Base-by-base conservation (phyloP, 2,797 vertebrate species). In the Chrosomus eos region DNA sequence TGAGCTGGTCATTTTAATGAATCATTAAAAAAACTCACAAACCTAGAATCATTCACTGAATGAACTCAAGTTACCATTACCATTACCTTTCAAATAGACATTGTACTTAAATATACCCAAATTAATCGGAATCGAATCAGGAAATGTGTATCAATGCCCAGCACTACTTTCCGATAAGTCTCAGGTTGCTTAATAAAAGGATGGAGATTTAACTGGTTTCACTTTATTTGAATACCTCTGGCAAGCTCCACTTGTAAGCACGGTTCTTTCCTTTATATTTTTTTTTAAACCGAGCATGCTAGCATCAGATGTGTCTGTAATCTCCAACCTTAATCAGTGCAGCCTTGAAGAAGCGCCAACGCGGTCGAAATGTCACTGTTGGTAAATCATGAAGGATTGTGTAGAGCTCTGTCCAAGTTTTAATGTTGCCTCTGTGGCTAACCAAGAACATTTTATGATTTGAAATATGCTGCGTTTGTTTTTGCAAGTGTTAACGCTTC, bases 291-390 rank as follows among this genome's bases (percentile, higher is more conserved):
- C 87, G 78, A 64, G 58, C 81, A 48, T 77, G 51, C 86, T 83
- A 79, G 89, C 80, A 88, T 77, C 68, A 87, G 26, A 81, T 83
- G 83, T 83, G 55, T 85, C 45, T 72, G 45, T 91, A 88, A 90
- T 89, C 81, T 86, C 53, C 81, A 88, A 73, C 73, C 21, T 80
- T 73, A 87, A 84, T 79, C 84, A 81, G 64, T 77, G 19, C 8
- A 72, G 58, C 36, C 86, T 80, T 60, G 62, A 48, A 70, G 23
- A 78, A 72, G 73, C 72, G 72, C 80, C 33, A 81, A 84, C 67
- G 85, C 23, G 72, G 74, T 26, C 74, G 84, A 78, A 76, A 83
- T 67, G 66, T 83, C 36, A 77, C 33, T 68, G 14, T n/a, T 78
- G 33, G 19, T 86, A 78, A 83, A 85, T 87, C 82, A 82, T 28